Conservation (phyloP, 2,113 vertebrate species). For the Paramormyrops kingsleyae region DNA sequence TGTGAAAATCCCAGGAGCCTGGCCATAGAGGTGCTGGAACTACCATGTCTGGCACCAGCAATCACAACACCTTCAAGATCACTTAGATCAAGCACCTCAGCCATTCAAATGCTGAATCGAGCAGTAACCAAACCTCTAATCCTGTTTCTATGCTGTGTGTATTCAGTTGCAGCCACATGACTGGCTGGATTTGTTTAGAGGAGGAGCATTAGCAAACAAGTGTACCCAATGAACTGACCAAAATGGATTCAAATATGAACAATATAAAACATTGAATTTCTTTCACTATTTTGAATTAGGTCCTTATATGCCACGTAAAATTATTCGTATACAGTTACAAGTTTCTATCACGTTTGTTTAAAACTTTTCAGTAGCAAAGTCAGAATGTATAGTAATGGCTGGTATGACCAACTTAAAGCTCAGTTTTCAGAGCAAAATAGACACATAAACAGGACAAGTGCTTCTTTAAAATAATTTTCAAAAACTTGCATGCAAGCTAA, state of each 20-base stretch:
- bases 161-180: neutral
- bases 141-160: neutral
- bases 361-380: no score
- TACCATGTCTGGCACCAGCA: neutral
- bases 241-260: neutral
- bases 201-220: neutral
- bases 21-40: neutral
- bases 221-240: neutral
- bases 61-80: neutral
- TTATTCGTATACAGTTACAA: neutral
- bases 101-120: neutral
- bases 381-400: no score
- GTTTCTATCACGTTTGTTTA: neutral
- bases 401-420: no score
- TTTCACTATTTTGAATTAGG: neutral
- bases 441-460: no score
- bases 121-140: neutral
- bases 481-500: no score
- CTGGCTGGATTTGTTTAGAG: neutral
- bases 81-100: neutral
- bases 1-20: neutral
- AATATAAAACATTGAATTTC: neutral
- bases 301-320: neutral
- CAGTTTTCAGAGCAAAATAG: no score
- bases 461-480: no score